These are phyloP conservation scores for Protosalanx chinensis DNA, from an alignment of 2,797 vertebrate genomes.

Conservation along the genomic window DNA sequence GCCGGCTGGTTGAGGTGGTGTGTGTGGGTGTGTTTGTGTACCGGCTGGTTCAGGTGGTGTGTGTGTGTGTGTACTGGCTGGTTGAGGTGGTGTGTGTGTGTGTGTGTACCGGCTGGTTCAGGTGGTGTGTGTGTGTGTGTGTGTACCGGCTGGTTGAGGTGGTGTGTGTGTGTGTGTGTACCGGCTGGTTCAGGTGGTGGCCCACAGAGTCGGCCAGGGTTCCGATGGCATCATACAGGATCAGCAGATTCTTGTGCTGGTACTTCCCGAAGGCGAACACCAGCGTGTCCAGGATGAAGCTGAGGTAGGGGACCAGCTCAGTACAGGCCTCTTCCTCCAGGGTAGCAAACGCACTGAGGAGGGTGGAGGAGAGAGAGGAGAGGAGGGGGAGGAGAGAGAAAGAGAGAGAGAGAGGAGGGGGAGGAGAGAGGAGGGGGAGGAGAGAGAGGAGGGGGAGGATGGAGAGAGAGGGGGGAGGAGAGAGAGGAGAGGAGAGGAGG, in stretches of 20 bases:
- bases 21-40: no score
- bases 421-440: background rate
- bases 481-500: no score
- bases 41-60: no score
- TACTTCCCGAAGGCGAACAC: conserved; percentile 95
- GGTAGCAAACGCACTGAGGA: conserved; percentile 83
- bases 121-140: no score
- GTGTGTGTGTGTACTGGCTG: no score
- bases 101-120: no score
- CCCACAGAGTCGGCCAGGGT: conserved; percentile 91
- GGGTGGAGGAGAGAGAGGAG: background rate
- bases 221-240: conserved; percentile 93
- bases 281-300: conserved; percentile 90
- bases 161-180: background rate
- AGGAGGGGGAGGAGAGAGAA: background rate
- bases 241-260: conserved; percentile 94
- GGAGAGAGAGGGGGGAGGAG: no score
- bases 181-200: conserved; percentile 68
- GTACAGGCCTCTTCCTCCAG: conserved; percentile 93
- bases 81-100: background rate
- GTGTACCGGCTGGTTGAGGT: no score
- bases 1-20: no score
- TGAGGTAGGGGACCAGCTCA: conserved; percentile 91
- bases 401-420: background rate
- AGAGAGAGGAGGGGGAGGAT: background rate